phyloP scores from a whole-genome alignment of 1,140 invertebrate genomes.

The Drosophila quadrilineata region DNA sequence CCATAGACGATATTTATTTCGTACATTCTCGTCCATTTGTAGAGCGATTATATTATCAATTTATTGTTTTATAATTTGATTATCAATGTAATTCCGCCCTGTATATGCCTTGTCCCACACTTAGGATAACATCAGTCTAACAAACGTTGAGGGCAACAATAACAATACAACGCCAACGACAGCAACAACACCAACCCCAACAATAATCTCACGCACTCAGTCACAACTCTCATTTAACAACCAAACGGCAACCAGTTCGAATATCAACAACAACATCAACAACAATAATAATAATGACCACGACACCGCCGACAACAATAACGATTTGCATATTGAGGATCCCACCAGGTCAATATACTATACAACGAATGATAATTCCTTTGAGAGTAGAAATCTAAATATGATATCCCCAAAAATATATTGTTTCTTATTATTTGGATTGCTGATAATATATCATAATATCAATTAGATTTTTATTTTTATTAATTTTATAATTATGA shows the following conservation, averaged over 20 bases:
- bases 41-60: not conserved
- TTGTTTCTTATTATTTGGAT: no score
- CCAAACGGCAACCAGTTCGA: slow-evolving; percentile 9
- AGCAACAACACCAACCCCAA: slow-evolving; percentile 28
- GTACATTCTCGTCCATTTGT: slow-evolving; percentile 8
- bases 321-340: slow-evolving; percentile 29
- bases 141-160: slow-evolving; percentile 62
- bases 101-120: not conserved
- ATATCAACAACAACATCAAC: slow-evolving; percentile 21
- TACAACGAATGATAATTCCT: no score
- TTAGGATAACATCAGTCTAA: slow-evolving; percentile 58
- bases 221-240: slow-evolving; percentile 31
- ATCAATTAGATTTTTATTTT: no score
- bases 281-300: not conserved
- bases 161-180: slow-evolving; percentile 36
- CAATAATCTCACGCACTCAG: slow-evolving; percentile 39
- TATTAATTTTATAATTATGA: no score
- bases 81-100: not conserved
- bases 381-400: no score
- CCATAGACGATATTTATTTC: no score
- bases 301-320: slow-evolving; percentile 9
- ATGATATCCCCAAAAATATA: no score
- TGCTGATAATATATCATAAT: no score
- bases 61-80: not conserved
- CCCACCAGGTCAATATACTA: slow-evolving; percentile 65